Evolutionary conservation across 2,888 invertebrate species (phyloP).

Genomic region (Liodrosophila aerea): DNA sequence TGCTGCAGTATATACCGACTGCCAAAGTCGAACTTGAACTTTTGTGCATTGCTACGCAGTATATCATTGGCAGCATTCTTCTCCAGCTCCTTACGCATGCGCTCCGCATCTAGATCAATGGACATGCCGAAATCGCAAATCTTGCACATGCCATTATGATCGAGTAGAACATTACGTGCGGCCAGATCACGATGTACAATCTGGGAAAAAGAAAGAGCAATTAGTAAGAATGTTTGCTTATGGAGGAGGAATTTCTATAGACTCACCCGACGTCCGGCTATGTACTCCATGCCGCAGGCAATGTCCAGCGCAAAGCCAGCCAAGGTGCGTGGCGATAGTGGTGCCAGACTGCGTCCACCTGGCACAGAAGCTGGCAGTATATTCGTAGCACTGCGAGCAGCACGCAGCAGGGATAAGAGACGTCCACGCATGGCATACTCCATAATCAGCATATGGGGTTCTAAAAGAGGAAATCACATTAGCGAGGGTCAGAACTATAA

Average conservation of each 20-base stretch:
- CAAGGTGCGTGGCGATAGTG: constrained; percentile 85
- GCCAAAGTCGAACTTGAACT: constrained; percentile 81
- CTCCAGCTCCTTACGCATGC: constrained; percentile 72
- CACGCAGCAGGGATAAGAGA: constrained; percentile 89
- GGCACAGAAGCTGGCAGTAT: constrained; percentile 83
- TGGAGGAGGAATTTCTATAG: not conserved
- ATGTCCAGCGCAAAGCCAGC: constrained; percentile 92
- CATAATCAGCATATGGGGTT: constrained; percentile 92
- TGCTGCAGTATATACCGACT: constrained; percentile 80
- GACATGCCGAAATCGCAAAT: constrained; percentile 95
- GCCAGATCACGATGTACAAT: constrained; percentile 93
- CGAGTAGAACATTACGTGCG: constrained; percentile 91
- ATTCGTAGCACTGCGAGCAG: constrained; percentile 81
- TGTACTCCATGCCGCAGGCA: constrained; percentile 92
- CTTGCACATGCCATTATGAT: constrained; percentile 93
- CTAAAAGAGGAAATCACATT: constrained; percentile 81
- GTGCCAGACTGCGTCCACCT: constrained; percentile 81
- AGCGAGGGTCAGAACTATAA: no score
- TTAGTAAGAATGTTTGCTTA: not conserved
- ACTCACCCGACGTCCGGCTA: constrained; percentile 90
- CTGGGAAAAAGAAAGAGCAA: constrained; percentile 81
- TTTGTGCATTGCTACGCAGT: constrained; percentile 71
- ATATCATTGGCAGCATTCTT: constrained; percentile 77
- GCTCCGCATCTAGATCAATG: constrained; percentile 84
- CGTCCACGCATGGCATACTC: constrained; percentile 94